phyloP scores from a whole-genome alignment of 2,113 vertebrate species.

The Platichthys stellatus region DNA sequence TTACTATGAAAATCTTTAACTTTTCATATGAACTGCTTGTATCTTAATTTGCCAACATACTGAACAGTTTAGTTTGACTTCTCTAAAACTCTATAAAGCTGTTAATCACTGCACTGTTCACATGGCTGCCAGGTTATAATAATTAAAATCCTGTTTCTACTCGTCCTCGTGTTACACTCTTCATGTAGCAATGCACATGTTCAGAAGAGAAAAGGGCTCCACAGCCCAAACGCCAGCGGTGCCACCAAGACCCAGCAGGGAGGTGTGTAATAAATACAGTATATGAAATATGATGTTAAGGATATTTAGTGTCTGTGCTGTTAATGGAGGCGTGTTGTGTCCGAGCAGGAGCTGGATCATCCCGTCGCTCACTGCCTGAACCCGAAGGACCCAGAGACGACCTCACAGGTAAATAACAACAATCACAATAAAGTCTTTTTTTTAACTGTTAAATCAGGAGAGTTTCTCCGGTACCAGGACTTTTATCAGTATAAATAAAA shows the following conservation, averaged over 20 bases:
- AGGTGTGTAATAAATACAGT: slow-evolving; percentile 22
- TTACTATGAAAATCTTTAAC: too few species aligned
- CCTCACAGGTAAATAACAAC: slow-evolving; percentile 38
- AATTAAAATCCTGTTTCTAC: too few species aligned
- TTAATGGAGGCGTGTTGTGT: neutral
- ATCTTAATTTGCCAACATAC: neutral
- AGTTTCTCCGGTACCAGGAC: too few species aligned
- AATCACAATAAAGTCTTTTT: too few species aligned
- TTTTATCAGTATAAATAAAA: too few species aligned
- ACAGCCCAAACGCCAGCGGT: slow-evolving; percentile 26
- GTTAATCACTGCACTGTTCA: too few species aligned
- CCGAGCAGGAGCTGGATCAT: slow-evolving; percentile 53
- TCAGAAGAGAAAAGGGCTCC: slow-evolving; percentile 49
- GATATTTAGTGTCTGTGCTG: neutral
- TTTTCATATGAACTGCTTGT: too few species aligned
- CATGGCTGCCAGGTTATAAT: too few species aligned
- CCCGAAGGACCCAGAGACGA: neutral
- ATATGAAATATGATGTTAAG: neutral
- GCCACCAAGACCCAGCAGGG: slow-evolving; percentile 42
- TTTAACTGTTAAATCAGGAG: too few species aligned
- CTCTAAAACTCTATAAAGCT: too few species aligned
- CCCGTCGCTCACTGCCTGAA: slow-evolving; percentile 23
- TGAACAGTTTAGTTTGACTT: neutral
- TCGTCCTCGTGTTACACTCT: too few species aligned
- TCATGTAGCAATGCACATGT: slow-evolving; percentile 59